Evolutionary conservation across 2,888 invertebrate species (phyloP).

Genomic region (Achlya flavicornis): DNA sequence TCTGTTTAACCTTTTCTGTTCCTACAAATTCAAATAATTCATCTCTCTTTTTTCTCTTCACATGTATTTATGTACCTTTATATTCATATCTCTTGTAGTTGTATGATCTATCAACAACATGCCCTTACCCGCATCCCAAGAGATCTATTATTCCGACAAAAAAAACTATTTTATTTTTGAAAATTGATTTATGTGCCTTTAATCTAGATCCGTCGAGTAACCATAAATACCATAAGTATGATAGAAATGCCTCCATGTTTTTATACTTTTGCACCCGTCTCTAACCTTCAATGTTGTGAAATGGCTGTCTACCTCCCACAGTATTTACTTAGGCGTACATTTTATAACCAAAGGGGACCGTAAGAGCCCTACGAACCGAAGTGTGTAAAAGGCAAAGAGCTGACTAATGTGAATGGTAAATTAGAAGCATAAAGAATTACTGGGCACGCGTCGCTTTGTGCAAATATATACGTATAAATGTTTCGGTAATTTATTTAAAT

Average conservation of each 20-base stretch:
- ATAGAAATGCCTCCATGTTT: background rate
- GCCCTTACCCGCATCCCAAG: too few species aligned
- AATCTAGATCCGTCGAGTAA: too few species aligned
- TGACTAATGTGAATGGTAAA: constrained; percentile 5
- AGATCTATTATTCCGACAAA: too few species aligned
- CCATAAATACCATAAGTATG: background rate
- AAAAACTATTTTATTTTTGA: too few species aligned
- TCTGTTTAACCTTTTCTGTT: too few species aligned
- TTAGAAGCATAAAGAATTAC: constrained; percentile 5
- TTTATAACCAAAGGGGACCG: background rate
- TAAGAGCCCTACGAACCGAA: background rate
- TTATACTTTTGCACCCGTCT: background rate
- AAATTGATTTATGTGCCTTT: too few species aligned
- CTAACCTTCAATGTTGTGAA: background rate
- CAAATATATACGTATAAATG: background rate
- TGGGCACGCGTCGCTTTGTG: background rate
- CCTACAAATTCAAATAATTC: too few species aligned
- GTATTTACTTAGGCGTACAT: constrained; percentile 5
- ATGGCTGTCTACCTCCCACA: background rate
- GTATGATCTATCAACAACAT: too few species aligned
- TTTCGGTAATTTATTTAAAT: background rate
- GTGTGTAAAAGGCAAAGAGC: constrained; percentile 1
- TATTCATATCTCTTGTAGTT: too few species aligned
- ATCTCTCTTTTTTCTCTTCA: too few species aligned
- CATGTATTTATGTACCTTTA: too few species aligned